Evolutionary conservation across 1,140 invertebrate species (phyloP), one percentile per base, ranked within the genome.

Genomic region (Armadillidium nasatum): DNA sequence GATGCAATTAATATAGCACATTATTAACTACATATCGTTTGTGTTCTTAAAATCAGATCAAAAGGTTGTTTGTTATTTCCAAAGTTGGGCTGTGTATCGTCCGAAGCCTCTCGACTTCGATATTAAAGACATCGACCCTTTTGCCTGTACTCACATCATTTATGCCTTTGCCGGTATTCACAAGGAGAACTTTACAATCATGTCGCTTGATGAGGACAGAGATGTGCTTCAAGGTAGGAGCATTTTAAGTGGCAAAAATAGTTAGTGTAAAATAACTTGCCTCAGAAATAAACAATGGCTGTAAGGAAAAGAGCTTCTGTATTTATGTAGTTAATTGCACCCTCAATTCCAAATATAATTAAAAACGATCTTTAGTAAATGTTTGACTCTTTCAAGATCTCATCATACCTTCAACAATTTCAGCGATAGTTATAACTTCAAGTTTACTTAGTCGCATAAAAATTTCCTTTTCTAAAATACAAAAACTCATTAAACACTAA

Each of bases 141-240:
- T 86, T 78, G 87, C 89, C 45, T 95, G 93, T 85, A 92, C 92
- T 7, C 93, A 95, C 83, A 84, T 94, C 10, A 88, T 94, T 73
- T 94, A 94, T 82, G 89, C 90, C 10, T 93, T 91, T 80, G 91
- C 92, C 1, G 89, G 88, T 10, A 80, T 92, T 79, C 89, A 93
- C 82, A 88, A 89, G 1, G 87, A 89, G 73, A 87, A 86, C 0
- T 87, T 88, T 73, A 85, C 86, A 11, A 83, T 92, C 0, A 85
- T 87, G 33, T 85, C 90, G 0, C 86, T 87, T 7, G 87, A 90
- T 80, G 83, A 84, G 15, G 86, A 86, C 44, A 85, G 87, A 76
- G 88, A 90, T 76, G 84, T 87, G 75, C 82, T 87, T 7, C 86
- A 87, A 84, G 86, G 88, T 86, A 82, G 79, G 22, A 72, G 77